Conservation (phyloP, 1,140 invertebrate genomes). For the Drosophila hydei region DNA sequence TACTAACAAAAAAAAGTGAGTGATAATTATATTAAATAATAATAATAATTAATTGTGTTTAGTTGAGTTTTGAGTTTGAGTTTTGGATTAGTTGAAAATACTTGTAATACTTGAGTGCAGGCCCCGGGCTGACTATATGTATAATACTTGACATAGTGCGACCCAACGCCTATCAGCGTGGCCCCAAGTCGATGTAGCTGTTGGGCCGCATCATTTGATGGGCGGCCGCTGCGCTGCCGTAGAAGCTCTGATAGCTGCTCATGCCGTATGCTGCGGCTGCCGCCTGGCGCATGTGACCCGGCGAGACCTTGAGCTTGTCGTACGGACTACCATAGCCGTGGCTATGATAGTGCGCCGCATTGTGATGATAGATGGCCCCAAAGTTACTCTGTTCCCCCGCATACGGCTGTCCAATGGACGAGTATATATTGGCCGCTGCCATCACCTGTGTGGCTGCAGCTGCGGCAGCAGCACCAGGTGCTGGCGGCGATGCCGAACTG, state of each 20-base stretch:
- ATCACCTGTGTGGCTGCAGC: constrained; percentile 48
- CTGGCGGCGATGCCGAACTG: constrained; percentile 35
- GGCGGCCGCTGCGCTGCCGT: constrained; percentile 61
- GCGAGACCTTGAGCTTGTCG: constrained; percentile 79
- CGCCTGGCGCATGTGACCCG: constrained; percentile 64
- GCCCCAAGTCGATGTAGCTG: constrained; percentile 81
- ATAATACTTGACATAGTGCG: constrained; percentile 31
- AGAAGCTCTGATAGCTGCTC: constrained; percentile 78
- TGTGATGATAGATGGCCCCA: constrained; percentile 85
- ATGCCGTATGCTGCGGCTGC: constrained; percentile 71
- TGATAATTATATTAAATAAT: constrained; percentile 1
- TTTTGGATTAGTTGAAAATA: constrained; percentile 50
- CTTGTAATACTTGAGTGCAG: constrained; percentile 68
- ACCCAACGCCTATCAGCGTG: constrained; percentile 48
- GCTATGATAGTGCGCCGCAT: constrained; percentile 67
- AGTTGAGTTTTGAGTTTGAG: constrained; percentile 16
- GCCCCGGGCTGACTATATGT: constrained; percentile 22
- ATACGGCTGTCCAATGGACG: constrained; percentile 84
- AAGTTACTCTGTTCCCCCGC: constrained; percentile 84
- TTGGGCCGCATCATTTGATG: constrained; percentile 82
- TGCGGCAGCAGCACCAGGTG: constrained; percentile 19
- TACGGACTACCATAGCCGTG: constrained; percentile 77
- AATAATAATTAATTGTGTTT: constrained; percentile 11
- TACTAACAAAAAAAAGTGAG: constrained; percentile 32
- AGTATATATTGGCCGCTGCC: constrained; percentile 73